These are phyloP conservation scores for Romanogobio albipinnatus DNA, from an alignment of 2,113 vertebrate genomes.

Conservation along the genomic window DNA sequence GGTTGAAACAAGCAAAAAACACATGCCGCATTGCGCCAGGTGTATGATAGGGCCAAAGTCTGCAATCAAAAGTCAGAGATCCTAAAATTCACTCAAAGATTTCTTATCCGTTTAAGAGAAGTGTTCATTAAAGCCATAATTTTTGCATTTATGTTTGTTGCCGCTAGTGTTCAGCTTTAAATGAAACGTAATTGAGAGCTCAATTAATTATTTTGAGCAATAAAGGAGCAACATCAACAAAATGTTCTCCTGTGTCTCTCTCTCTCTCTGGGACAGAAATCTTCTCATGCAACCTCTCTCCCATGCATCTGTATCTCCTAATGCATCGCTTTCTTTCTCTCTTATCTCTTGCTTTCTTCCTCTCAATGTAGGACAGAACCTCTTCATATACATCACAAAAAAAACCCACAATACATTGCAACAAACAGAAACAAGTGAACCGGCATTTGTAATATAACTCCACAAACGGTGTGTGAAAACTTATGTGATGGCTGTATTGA, in stretches of 20 bases:
- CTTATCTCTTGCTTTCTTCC: not conserved
- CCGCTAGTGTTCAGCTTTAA: not conserved
- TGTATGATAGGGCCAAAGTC: not conserved
- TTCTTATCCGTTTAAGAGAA: not conserved
- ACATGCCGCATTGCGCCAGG: no score
- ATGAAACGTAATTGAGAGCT: not conserved
- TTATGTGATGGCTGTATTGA: constrained; percentile 12
- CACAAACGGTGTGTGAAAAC: not conserved
- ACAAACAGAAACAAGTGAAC: not conserved
- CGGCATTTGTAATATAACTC: not conserved
- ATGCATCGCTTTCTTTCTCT: not conserved
- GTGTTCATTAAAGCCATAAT: not conserved
- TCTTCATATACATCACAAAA: not conserved
- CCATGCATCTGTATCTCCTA: not conserved
- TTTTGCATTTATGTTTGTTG: not conserved
- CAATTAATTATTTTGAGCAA: not conserved
- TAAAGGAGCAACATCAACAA: not conserved
- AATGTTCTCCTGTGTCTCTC: no score
- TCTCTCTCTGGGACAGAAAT: not conserved
- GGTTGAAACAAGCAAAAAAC: no score
- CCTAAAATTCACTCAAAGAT: not conserved
- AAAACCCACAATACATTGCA: not conserved
- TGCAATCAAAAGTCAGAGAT: not conserved
- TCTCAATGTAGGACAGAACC: not conserved
- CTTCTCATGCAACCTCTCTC: not conserved